A percentile compares a stretch with the other conserved stretches of the same genome.
These are phyloP conservation scores for Pangasius djambal DNA, from an alignment of 2,797 vertebrate species.

Conservation along the genomic window DNA sequence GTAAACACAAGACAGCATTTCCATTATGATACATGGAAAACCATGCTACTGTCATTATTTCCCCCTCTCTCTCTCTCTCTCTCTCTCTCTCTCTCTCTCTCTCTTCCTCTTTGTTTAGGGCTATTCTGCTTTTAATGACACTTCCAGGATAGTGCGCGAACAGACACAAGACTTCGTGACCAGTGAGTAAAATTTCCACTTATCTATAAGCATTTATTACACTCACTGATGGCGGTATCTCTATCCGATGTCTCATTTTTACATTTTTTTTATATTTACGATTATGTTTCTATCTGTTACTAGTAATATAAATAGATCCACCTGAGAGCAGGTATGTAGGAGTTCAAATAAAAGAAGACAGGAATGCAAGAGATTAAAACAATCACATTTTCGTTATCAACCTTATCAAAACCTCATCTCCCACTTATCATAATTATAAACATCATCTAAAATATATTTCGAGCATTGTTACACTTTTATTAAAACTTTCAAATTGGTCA, in stretches of 20 bases:
- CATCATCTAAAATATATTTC: too few relatives aligned
- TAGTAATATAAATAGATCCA: not conserved
- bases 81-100: constrained; percentile 29
- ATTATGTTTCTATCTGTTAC: not conserved
- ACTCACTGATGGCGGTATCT: too few relatives aligned
- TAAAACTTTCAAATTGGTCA: not conserved
- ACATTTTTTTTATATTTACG: not conserved
- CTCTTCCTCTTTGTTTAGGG: constrained; percentile 74
- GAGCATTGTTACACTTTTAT: not conserved
- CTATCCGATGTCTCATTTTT: not conserved
- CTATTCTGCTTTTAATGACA: constrained; percentile 87
- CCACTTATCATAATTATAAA: too few relatives aligned
- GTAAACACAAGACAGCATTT: not conserved
- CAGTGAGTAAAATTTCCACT: constrained; percentile 71
- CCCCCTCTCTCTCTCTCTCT: not conserved
- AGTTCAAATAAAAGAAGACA: not conserved
- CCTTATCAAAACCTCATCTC: not conserved
- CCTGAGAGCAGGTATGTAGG: not conserved
- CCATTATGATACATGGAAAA: too few relatives aligned
- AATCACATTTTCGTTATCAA: not conserved
- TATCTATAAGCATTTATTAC: not conserved
- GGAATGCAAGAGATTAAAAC: not conserved
- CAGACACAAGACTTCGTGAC: constrained; percentile 81
- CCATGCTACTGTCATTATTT: not conserved
- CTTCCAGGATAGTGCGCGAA: constrained; percentile 82